phyloP scores from a whole-genome alignment of 2,888 invertebrate genomes.

The Cotesia congregata region DNA sequence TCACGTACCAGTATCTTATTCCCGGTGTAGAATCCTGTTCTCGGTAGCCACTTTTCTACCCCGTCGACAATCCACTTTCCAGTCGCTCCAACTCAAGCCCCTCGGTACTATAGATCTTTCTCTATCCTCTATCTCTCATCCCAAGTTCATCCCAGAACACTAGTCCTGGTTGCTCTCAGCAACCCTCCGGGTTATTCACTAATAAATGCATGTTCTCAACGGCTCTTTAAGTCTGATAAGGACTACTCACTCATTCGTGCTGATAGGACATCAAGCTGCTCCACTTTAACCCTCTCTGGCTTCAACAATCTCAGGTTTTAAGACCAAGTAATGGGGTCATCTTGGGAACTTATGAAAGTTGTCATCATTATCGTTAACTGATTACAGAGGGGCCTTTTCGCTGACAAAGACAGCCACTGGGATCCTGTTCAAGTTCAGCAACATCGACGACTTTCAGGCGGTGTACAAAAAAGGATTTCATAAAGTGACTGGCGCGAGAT shows the following conservation, averaged over 20 bases:
- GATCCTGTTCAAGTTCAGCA: conserved; percentile 89
- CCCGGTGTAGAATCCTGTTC: background rate
- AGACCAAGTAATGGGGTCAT: conserved; percentile 47
- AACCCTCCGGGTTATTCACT: conserved; percentile 35
- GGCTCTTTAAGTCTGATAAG: conserved; percentile 36
- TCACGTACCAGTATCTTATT: conserved; percentile 7
- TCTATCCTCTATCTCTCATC: conserved; percentile 38
- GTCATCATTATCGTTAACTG: conserved; percentile 34
- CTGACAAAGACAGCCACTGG: conserved; percentile 90
- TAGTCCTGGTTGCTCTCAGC: conserved; percentile 27
- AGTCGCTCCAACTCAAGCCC: conserved; percentile 4
- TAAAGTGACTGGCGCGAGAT: conserved; percentile 86
- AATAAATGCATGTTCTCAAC: conserved; percentile 41
- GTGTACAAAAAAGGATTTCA: conserved; percentile 91
- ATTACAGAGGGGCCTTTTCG: conserved; percentile 82
- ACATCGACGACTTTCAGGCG: conserved; percentile 88
- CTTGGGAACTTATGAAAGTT: conserved; percentile 46
- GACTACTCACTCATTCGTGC: conserved; percentile 25
- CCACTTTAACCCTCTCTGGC: conserved; percentile 31
- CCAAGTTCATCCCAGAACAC: conserved; percentile 25
- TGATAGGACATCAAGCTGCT: conserved; percentile 37
- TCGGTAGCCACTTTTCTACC: conserved; percentile 8
- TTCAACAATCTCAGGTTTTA: conserved; percentile 22
- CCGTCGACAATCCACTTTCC: background rate
- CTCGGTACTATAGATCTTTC: conserved; percentile 20